Base-by-base conservation (phyloP, 2,113 vertebrate species). In the Podarcis muralis region DNA sequence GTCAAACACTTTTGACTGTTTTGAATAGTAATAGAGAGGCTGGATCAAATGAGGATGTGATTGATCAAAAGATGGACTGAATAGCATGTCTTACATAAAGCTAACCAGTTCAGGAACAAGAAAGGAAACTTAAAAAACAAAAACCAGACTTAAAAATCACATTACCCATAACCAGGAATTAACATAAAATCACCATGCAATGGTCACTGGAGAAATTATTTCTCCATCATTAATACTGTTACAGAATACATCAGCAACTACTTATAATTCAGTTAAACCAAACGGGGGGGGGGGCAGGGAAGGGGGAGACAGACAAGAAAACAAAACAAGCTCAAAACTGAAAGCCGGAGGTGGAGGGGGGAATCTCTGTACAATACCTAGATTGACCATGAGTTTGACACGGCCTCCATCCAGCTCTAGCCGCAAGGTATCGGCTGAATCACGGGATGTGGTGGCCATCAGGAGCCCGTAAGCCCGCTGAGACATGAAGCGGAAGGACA, bases 401-500 rank as follows among this genome's bases (percentile, higher is more conserved):
- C 98, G 97, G 16, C 98, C 98, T 48, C 98, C 98, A 18, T 99
- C 99, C 93, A 99, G 96, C 96, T 99, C 99, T 86, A 99, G 96
- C 27, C 99, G 96, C 62, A 99, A 93, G 0, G 99, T 99, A 93
- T 99, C 99, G 0, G 99, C 98, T 0, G 99, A 99, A 81, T 99
- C 98, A 40, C 98, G 96, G 4, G 99, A 99, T 0, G 98, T 99
- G 35, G 98, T 99, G 8, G 99, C 99, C 96, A 99, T 98, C 91
- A 99, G 91, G 69, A 99, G 95, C 89, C 99, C 99, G 2, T 98
- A 99, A 1, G 99, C 99, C 0, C 98, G 97, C 94, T 99, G 99
- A 30, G 99, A 99, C 98, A 97, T 98, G 96, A 99, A 99, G 83
- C 99, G 98, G 81, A 99, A 98, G 27, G 99, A 99, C 79, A 99